Evolutionary conservation across 1,140 invertebrate genomes (phyloP).

Genomic region (Stratiolaelaps scimitus): DNA sequence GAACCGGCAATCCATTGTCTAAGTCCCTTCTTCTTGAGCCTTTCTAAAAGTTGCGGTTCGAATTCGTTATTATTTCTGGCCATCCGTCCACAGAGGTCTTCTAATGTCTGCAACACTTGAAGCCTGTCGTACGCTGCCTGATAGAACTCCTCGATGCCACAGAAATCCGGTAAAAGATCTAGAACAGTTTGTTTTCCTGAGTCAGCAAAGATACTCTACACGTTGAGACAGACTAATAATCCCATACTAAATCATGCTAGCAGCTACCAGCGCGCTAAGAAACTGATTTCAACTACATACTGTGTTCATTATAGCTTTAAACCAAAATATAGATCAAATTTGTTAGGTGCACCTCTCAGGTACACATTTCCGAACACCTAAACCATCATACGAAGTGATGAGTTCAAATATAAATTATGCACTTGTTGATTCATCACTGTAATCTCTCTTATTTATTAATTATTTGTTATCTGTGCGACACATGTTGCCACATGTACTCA

Average conservation of each 20-base stretch:
- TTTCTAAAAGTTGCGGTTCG: background rate
- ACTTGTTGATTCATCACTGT: no score
- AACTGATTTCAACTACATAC: background rate
- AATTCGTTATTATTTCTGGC: conserved; percentile 18
- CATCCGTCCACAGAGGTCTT: conserved; percentile 13
- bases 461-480: no score
- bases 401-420: no score
- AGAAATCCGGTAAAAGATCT: conserved; percentile 21
- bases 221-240: background rate
- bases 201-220: background rate
- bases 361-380: no score
- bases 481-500: no score
- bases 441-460: no score
- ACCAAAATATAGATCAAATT: no score
- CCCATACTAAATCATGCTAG: background rate
- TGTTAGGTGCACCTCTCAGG: no score
- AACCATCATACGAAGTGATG: no score
- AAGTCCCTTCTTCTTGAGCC: background rate
- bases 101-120: conserved; percentile 24
- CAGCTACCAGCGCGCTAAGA: background rate
- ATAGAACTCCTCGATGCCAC: conserved; percentile 16
- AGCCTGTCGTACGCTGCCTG: conserved; percentile 2
- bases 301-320: background rate
- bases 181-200: background rate
- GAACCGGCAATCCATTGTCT: background rate